phyloP scores from a whole-genome alignment of 2,797 vertebrate species.

The Acanthurus lineatus region DNA sequence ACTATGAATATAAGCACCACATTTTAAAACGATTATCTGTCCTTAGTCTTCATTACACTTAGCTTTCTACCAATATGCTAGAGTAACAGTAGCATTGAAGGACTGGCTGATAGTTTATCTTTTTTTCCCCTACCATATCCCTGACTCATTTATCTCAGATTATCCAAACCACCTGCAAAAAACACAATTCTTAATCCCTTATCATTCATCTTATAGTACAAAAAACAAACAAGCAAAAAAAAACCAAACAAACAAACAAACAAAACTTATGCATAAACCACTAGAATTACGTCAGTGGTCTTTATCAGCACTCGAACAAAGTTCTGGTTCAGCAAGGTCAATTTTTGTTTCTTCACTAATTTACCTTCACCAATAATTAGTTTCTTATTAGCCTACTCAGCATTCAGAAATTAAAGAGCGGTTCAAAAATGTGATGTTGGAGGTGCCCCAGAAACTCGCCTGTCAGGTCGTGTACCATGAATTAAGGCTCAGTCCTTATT shows the following conservation, averaged over 20 bases:
- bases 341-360: constrained; percentile 25
- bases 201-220: background rate
- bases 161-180: no score
- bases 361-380: constrained; percentile 3
- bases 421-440: constrained; percentile 6
- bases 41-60: constrained; percentile 38
- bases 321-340: constrained; percentile 25
- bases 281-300: constrained; percentile 10
- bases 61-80: constrained; percentile 12
- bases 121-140: constrained; percentile 18
- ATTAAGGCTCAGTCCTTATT: no score
- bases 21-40: constrained; percentile 37
- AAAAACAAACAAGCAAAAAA: background rate
- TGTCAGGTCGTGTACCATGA: no score
- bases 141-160: background rate
- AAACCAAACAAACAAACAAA: background rate
- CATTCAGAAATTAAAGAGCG: constrained; percentile 9
- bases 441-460: no score
- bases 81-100: constrained; percentile 1
- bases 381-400: constrained; percentile 14
- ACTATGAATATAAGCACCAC: constrained; percentile 20
- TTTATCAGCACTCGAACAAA: constrained; percentile 36
- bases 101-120: background rate
- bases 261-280: background rate
- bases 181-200: background rate